Evolutionary conservation across 2,113 vertebrate species (phyloP).

Genomic region (Albula goreensis): DNA sequence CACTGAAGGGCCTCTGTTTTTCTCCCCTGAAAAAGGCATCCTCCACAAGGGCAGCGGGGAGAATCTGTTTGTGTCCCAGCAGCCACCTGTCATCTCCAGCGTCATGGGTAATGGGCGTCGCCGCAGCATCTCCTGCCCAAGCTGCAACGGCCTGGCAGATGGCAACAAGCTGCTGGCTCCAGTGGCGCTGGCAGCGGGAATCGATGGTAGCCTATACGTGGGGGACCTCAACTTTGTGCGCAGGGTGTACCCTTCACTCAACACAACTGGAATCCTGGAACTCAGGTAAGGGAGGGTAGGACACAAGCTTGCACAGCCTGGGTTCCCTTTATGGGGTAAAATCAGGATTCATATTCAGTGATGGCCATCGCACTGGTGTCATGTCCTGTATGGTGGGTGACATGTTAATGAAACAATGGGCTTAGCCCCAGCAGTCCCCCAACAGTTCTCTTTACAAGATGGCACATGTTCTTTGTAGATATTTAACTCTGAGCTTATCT

Average conservation of each 20-base stretch:
- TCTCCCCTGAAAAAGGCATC: slow-evolving; percentile 74
- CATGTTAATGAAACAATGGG: no score
- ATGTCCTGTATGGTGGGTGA: no score
- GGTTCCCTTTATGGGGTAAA: no score
- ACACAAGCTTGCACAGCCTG: neutral
- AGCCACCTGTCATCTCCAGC: slow-evolving; percentile 93
- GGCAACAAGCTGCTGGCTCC: slow-evolving; percentile 98
- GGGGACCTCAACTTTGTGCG: slow-evolving; percentile 98
- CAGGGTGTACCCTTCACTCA: slow-evolving; percentile 92
- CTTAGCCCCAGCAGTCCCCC: no score
- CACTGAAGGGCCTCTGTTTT: slow-evolving; percentile 9
- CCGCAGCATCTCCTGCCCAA: slow-evolving; percentile 96
- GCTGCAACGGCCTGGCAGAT: slow-evolving; percentile 95
- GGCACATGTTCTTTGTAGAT: neutral
- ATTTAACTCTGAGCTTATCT: neutral
- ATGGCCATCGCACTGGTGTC: no score
- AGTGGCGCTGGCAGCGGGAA: slow-evolving; percentile 91
- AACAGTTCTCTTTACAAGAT: no score
- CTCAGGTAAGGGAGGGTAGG: slow-evolving; percentile 76
- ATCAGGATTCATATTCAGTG: no score
- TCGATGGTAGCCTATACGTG: slow-evolving; percentile 94
- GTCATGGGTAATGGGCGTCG: slow-evolving; percentile 95
- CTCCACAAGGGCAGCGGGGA: slow-evolving; percentile 97
- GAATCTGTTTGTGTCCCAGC: slow-evolving; percentile 94
- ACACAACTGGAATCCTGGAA: slow-evolving; percentile 94